Base-by-base conservation (phyloP, 2,113 vertebrate species). In the Neotoma lepida region DNA sequence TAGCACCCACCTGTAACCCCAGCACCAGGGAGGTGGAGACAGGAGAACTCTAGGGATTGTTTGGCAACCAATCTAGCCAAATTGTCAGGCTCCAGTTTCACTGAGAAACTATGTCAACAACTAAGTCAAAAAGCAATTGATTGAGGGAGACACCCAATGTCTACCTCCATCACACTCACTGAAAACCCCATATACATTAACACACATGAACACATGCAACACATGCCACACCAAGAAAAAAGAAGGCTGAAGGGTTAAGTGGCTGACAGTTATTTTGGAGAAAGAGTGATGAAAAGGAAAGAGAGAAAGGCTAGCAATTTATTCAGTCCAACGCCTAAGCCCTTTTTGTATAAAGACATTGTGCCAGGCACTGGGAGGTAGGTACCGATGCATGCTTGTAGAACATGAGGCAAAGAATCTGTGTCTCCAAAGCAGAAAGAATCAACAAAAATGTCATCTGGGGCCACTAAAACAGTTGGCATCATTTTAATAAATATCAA, bases 401-500 rank as follows among this genome's bases (percentile, higher is more conserved):
- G 58, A 85, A 64, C 51, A 95, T 95, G 46, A 89, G 93, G 76
- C 71, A 70, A 4, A 86, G 81, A 90, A 30, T 73, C 73, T 91
- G 68, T 41, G 35, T 89, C 64, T 68, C 56, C 41, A 58, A 96
- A 84, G 92, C 3, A 93, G 71, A 93, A 88, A 86, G 10, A 81
- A 91, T 80, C 28, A 93, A 89, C 14, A 56, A 90, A 93, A 88
- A 86, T 88, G 41, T 82, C 41, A 93, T 41, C 82, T 78, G n/a
- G 35, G n/a, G 41, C 46, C 51, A 91, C 35, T 70, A 94, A 94
- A 82, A 82, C 86, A 82, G 35, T 35, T 54, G 41, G 2, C 6
- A 70, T 46, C 39, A 91, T 86, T 81, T 95, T 68, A 95, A 88
- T 64, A 88, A 96, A 88, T 66, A 90, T 41, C 33, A 84, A 93